Evolutionary conservation across 1,140 invertebrate genomes (phyloP).

Genomic region (Stenopsyche tienmushanensis): DNA sequence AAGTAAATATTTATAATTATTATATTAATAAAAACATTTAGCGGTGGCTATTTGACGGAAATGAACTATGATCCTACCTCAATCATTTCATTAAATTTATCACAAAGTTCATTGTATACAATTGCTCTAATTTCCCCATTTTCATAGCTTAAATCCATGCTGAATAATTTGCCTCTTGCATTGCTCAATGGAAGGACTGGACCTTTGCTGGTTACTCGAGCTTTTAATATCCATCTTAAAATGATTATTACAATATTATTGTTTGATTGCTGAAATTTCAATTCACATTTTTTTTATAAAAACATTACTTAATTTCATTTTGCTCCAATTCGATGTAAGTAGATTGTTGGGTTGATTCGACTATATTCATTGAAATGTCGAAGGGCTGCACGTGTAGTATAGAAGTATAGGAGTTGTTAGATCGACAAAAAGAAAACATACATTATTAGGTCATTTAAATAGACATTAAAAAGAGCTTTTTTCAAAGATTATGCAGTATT

Average conservation of each 20-base stretch:
- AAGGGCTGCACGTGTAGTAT: too few relatives aligned
- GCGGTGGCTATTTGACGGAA: neutral
- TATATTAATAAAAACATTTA: neutral
- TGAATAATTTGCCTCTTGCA: constrained; percentile 88
- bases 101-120: constrained; percentile 86
- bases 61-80: constrained; percentile 61
- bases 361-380: constrained; percentile 42
- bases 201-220: constrained; percentile 82
- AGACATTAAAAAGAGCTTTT: too few relatives aligned
- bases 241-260: constrained; percentile 33
- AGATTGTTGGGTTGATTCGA: constrained; percentile 46
- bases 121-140: constrained; percentile 94
- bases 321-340: constrained; percentile 72
- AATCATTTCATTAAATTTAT: constrained; percentile 89
- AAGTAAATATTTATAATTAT: too few relatives aligned
- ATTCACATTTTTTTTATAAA: neutral
- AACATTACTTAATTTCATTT: constrained; percentile 80
- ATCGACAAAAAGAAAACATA: too few relatives aligned
- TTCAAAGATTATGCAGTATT: too few relatives aligned
- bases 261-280: neutral
- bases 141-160: constrained; percentile 89
- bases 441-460: too few relatives aligned
- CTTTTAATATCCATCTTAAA: constrained; percentile 88
- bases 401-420: too few relatives aligned
- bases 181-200: constrained; percentile 87